Percentiles rank a stretch among this genome's conserved stretches.
Evolutionary conservation across 2,888 invertebrate genomes (phyloP).

Genomic region (Eulithis testata): DNA sequence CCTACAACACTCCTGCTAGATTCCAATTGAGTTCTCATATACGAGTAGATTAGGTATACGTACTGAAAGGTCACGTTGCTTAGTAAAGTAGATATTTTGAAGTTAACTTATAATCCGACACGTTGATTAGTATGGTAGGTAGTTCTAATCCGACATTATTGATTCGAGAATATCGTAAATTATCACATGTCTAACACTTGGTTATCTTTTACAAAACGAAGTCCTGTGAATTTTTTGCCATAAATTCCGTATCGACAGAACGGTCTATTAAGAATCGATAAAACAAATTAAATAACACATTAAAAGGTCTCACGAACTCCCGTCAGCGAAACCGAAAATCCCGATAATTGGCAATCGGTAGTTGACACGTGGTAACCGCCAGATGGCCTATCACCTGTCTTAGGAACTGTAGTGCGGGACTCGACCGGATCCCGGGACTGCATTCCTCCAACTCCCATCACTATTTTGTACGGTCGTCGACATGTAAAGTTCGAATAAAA

Average conservation of each 20-base stretch:
- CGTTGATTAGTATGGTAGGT: too few relatives aligned
- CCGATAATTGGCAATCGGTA: constrained; percentile 63
- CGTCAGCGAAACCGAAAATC: constrained; percentile 53
- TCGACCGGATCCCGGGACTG: constrained; percentile 58
- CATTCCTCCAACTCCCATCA: constrained; percentile 71
- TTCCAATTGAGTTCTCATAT: too few relatives aligned
- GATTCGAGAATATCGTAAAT: not conserved
- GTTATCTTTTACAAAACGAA: constrained; percentile 27
- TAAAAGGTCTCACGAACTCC: constrained; percentile 46
- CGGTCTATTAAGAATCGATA: constrained; percentile 53
- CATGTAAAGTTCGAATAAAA: constrained; percentile 45
- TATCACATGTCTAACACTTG: constrained; percentile 14
- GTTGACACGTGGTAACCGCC: constrained; percentile 73
- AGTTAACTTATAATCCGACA: too few relatives aligned
- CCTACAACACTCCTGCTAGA: too few relatives aligned
- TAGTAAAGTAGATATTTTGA: too few relatives aligned
- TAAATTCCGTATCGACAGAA: constrained; percentile 38
- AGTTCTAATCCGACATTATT: too few relatives aligned
- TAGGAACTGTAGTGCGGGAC: constrained; percentile 60
- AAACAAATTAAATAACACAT: constrained; percentile 44
- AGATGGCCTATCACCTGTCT: constrained; percentile 74
- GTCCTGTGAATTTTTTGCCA: constrained; percentile 26
- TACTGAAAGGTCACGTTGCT: too few relatives aligned
- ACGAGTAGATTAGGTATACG: too few relatives aligned
- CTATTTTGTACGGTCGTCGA: constrained; percentile 66